Conservation (phyloP, 2,888 invertebrate genomes). For the Meandrusa payeni region DNA sequence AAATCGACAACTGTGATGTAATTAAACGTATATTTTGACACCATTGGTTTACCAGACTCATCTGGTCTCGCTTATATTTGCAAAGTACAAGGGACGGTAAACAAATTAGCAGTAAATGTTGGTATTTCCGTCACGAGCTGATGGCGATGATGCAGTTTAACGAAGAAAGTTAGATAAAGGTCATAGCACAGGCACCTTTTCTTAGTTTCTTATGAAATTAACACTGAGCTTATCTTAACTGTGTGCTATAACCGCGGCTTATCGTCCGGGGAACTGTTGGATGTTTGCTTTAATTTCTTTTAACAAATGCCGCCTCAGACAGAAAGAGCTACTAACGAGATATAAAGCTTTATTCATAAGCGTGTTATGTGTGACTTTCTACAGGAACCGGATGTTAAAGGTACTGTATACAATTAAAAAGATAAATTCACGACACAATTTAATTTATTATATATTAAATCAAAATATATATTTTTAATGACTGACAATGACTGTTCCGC, state of each 20-base stretch:
- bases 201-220: constrained; percentile 63
- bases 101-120: not conserved
- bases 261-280: constrained; percentile 54
- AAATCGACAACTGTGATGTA: no score
- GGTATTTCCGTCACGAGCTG: constrained; percentile 17
- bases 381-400: no score
- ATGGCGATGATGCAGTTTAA: constrained; percentile 28
- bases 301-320: constrained; percentile 35
- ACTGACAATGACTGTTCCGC: no score
- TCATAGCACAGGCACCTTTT: constrained; percentile 49
- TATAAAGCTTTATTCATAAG: constrained; percentile 16
- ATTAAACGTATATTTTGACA: no score
- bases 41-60: no score
- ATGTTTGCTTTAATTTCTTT: constrained; percentile 54
- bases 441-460: no score
- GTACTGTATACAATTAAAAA: no score
- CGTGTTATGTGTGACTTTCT: not conserved
- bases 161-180: constrained; percentile 37
- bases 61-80: no score
- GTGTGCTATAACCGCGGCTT: constrained; percentile 49
- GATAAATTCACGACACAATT: no score
- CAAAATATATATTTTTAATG: no score
- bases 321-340: constrained; percentile 19
- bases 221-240: constrained; percentile 58
- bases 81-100: not conserved